phyloP scores from a whole-genome alignment of 2,797 vertebrate genomes.

The Xenopus petersii region DNA sequence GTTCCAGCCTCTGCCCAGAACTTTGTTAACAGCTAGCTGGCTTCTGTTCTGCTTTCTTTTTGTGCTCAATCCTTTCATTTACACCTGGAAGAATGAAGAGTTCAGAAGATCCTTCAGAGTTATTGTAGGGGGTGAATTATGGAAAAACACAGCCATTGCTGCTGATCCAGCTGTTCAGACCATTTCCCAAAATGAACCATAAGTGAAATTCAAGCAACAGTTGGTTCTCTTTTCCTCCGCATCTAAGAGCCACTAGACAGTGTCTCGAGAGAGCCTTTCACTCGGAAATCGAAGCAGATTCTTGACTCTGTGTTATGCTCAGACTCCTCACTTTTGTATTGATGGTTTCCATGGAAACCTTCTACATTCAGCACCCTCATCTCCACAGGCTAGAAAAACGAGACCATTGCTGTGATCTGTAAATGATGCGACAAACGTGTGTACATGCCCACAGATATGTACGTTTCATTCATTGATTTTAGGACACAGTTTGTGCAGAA shows the following conservation, averaged over 20 bases:
- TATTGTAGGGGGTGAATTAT: slow-evolving; percentile 62
- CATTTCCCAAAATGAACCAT: slow-evolving; percentile 54
- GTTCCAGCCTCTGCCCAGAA: slow-evolving; percentile 68
- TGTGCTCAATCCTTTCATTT: slow-evolving; percentile 78
- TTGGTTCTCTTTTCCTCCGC: neutral
- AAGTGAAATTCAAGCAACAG: neutral
- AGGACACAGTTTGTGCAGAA: neutral
- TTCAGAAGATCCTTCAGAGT: slow-evolving; percentile 75
- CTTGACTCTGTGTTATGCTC: slow-evolving; percentile 13
- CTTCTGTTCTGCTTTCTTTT: slow-evolving; percentile 76
- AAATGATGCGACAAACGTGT: slow-evolving; percentile 8
- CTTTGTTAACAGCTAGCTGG: slow-evolving; percentile 72
- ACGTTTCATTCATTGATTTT: neutral
- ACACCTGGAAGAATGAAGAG: slow-evolving; percentile 85
- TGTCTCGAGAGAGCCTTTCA: slow-evolving; percentile 27
- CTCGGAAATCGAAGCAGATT: slow-evolving; percentile 35
- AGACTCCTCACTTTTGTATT: slow-evolving; percentile 33
- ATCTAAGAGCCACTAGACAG: slow-evolving; percentile 2
- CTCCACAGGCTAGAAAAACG: slow-evolving; percentile 23
- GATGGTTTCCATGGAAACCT: slow-evolving; percentile 44
- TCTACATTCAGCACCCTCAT: slow-evolving; percentile 17
- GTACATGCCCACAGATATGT: slow-evolving; percentile 3
- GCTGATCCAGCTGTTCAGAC: slow-evolving; percentile 54
- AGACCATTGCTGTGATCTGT: neutral
- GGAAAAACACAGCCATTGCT: slow-evolving; percentile 45